Base-by-base conservation (phyloP, 2,888 invertebrate genomes). In the Polyommatus icarus region DNA sequence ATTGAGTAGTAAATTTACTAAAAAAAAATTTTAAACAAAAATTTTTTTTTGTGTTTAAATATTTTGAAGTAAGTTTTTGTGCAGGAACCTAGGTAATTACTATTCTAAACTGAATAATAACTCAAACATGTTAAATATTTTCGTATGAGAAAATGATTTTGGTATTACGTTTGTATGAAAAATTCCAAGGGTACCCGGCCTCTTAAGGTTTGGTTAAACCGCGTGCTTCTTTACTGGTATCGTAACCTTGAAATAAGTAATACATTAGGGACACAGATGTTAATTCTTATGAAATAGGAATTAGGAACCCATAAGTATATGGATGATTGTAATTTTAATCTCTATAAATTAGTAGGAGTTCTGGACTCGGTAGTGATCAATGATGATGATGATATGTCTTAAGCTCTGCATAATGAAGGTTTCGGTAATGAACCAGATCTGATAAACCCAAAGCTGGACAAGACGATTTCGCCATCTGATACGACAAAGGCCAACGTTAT, bases 401-500 rank as follows among this genome's bases (percentile, higher is more conserved):
- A 67, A 67, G 15, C 29, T 61, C 24, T 29, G 7, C 67, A 29
- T 67, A 67, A 29, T 67, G 67, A 67, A 67, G 29, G 67, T 29
- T 67, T 67, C 12, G 29, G 29, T 29, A 15, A 67, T 32, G 67
- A 67, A 32, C 29, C 10, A 32, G 29, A 67, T 67, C 67, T 32
- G 67, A 67, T 67, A 32, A 67, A 32, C 67, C 61, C 32, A 67
- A 32, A 67, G 32, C 67, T 67, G 67, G 29, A 67, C 67, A 67
- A 67, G 29, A 29, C 67, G 15, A 32, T 67, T 32, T 67, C 67
- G 32, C 67, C 67, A 67, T 67, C 67, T 67, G 67, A 67, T 67
- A 67, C 29, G 67, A 29, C 67, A 29, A 67, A 67, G 61, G 61
- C 61, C 61, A 61, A 67, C 15, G 3, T 67, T 67, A 67, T 67